Conservation (phyloP, 2,113 vertebrate genomes). For the Rhinogobius similis region DNA sequence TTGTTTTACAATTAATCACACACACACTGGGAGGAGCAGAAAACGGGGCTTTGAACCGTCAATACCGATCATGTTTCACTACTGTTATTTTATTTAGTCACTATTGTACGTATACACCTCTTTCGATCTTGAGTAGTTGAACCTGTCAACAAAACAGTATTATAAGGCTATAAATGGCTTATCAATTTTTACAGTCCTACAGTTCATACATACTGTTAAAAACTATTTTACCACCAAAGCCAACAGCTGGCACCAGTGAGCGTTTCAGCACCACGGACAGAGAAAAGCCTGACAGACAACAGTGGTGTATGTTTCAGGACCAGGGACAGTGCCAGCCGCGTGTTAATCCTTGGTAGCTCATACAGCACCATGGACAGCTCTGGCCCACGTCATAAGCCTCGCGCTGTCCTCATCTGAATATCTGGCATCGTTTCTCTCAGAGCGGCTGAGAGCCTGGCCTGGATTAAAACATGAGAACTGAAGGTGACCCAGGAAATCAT, state of each 20-base stretch:
- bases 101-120: background rate
- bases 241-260: background rate
- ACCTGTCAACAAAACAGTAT: no score
- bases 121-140: background rate
- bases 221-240: background rate
- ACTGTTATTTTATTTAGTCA: background rate
- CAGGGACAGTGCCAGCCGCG: background rate
- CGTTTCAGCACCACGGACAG: background rate
- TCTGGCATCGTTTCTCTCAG: background rate
- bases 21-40: background rate
- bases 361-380: background rate
- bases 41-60: background rate
- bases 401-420: background rate
- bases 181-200: background rate
- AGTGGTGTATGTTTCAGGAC: background rate
- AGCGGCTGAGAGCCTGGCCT: background rate
- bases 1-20: background rate
- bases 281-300: background rate
- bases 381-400: background rate
- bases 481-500: background rate
- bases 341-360: background rate
- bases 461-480: conserved; percentile 3
- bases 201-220: background rate
- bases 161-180: background rate
- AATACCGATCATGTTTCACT: background rate